Evolutionary conservation across 2,797 vertebrate species (phyloP), one percentile per base, ranked within the genome.

Genomic region (Macroramphosus scolopax): DNA sequence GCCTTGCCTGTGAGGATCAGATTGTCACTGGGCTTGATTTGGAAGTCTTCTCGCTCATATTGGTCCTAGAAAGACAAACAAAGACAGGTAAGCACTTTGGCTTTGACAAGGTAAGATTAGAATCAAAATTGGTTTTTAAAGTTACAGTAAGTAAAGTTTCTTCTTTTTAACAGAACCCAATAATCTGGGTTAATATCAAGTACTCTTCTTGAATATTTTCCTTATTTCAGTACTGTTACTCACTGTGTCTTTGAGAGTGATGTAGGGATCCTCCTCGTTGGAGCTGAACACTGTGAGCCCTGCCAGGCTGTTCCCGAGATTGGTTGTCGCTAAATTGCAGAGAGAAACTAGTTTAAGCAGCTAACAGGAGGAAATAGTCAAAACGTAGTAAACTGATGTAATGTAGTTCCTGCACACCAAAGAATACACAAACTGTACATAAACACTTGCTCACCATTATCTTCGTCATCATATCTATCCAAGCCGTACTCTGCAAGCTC

Each of bases 171-270:
- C n/a, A n/a, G n/a, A n/a, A n/a, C n/a, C n/a, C n/a, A n/a, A n/a
- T n/a, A n/a, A n/a, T n/a, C n/a, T n/a, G n/a, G n/a, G n/a, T n/a
- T n/a, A n/a, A n/a, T n/a, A n/a, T n/a, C n/a, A n/a, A n/a, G n/a
- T n/a, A n/a, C n/a, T n/a, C n/a, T n/a, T n/a, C n/a, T n/a, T n/a
- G n/a, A n/a, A n/a, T n/a, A n/a, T n/a, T n/a, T n/a, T n/a, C n/a
- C n/a, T n/a, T n/a, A 9, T 3, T 33, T 38, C 17, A 24, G 1
- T 8, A n/a, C 9, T 2, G 20, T 9, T 17, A 84, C 89, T 90
- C 73, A 98, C 96, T 31, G 96, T 98, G 32, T 93, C 89, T 92
- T 98, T 97, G 8, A 99, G 78, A 37, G 96, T 97, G 77, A 99
- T 82, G 11, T 98, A 97, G 12, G 96, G 94, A 79, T 99, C 97